Evolutionary conservation across 2,888 invertebrate genomes (phyloP).

Genomic region (Cheilosia impressa): DNA sequence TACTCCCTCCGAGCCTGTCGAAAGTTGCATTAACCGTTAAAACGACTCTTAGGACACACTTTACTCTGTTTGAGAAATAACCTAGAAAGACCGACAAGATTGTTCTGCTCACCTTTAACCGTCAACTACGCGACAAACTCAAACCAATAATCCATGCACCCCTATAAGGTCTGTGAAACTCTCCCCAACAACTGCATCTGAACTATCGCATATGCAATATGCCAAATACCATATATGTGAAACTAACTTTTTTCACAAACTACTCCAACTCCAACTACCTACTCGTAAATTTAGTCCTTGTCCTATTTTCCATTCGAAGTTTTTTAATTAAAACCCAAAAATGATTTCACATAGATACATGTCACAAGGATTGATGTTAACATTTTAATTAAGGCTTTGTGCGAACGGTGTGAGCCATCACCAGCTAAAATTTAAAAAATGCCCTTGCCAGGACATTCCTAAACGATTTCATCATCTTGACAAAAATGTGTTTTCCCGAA

Average conservation of each 20-base stretch:
- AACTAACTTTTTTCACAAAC: conserved; percentile 15
- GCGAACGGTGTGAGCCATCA: neutral
- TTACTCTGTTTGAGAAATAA: no score
- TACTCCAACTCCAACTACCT: neutral
- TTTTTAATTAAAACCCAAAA: conserved; percentile 56
- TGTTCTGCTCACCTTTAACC: no score
- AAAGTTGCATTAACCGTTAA: no score
- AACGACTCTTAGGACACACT: no score
- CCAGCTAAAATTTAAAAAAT: conserved; percentile 10
- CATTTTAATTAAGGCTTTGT: conserved; percentile 34
- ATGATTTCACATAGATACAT: conserved; percentile 4
- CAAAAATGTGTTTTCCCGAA: conserved; percentile 8
- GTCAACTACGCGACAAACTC: no score
- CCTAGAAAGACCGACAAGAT: no score
- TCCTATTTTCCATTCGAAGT: conserved; percentile 36
- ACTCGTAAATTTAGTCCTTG: conserved; percentile 45
- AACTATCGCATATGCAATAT: no score
- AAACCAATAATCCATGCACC: no score
- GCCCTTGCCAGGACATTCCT: neutral
- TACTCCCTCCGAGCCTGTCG: no score
- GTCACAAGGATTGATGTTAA: conserved; percentile 13
- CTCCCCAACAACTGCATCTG: no score
- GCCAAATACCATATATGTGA: neutral
- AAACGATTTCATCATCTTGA: conserved; percentile 41
- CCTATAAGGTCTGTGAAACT: no score